A percentile compares a stretch with the other conserved stretches of the same genome.
Evolutionary conservation across 2,797 vertebrate genomes (phyloP).

Genomic region (Linurgus olivaceus): DNA sequence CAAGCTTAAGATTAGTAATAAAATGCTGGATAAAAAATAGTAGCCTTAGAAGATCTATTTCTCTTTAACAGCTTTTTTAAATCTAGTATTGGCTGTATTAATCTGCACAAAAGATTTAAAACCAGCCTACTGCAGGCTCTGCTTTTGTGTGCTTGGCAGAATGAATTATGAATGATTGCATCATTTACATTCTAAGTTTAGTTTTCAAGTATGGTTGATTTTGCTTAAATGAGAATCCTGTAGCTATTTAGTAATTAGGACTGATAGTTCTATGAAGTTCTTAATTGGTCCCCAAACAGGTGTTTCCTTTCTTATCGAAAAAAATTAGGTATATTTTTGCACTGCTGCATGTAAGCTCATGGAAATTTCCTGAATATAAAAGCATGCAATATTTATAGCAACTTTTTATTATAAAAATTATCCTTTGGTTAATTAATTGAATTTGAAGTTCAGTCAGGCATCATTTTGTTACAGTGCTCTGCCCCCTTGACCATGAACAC

Average conservation of each 20-base stretch:
- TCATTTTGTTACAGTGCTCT: not conserved
- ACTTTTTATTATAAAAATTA: not conserved
- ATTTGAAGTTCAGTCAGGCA: not conserved
- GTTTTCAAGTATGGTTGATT: constrained; percentile 77
- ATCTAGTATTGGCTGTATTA: constrained; percentile 26
- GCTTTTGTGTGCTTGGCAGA: constrained; percentile 64
- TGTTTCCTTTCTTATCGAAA: constrained; percentile 55
- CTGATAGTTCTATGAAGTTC: constrained; percentile 71
- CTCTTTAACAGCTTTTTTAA: not conserved
- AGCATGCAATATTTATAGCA: not conserved
- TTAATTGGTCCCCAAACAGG: constrained; percentile 73
- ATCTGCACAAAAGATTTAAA: constrained; percentile 21
- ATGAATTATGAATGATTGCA: constrained; percentile 78
- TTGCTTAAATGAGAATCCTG: constrained; percentile 74
- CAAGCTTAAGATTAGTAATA: not conserved
- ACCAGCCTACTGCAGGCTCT: constrained; percentile 46
- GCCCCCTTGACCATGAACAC: not conserved
- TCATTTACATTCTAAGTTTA: constrained; percentile 76
- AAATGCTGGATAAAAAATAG: not conserved
- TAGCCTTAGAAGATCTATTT: not conserved
- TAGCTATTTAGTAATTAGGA: constrained; percentile 75
- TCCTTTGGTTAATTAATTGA: not conserved
- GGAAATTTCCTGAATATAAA: constrained; percentile 22
- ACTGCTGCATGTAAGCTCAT: constrained; percentile 12
- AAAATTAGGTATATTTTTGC: constrained; percentile 55